Evolutionary conservation across 1,140 invertebrate genomes (phyloP), one percentile per base, ranked within the genome.

Genomic region (Melitaea cinxia): DNA sequence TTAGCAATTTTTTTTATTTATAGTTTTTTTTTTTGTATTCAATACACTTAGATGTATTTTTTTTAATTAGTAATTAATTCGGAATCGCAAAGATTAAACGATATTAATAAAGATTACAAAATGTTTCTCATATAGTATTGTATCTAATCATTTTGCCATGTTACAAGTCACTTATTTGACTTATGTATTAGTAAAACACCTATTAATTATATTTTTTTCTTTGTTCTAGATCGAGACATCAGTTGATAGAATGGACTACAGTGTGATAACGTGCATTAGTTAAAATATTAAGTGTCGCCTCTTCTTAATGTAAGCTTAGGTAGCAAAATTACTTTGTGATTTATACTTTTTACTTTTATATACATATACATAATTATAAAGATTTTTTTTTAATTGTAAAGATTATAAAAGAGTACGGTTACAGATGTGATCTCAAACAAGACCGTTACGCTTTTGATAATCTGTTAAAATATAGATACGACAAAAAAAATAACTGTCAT

Each of bases 371-470:
- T 33, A 50, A 47, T 57, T 50, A 54, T 57, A 49, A 56, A 64
- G 61, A 49, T 33, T 64, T 50, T 24, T 62, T 47, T 19, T 30
- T n/a, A n/a, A n/a, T n/a, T 42, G 37, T 42, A 42, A 42, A 6
- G 37, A 42, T 60, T 15, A 37, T 35, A 14, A 58, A 72, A 79
- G 66, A 71, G 59, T 62, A 68, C 73, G 75, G 68, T 67, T 70
- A 72, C 75, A 75, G 81, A 77, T 82, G 83, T 85, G 85, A 88
- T 88, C 83, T 86, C 85, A 86, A 82, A 77, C 61, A 68, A 49
- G 70, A 77, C 75, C 62, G 28, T 53, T 42, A 55, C 54, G 28
- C 61, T 64, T 55, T 63, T 21, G 19, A 21, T 2, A 39, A 53
- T 58, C 49, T 65, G 35, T 69, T 35, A 19, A 53, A 49, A 7